phyloP scores from a whole-genome alignment of 2,888 invertebrate species.

The Drosophila antonietae region DNA sequence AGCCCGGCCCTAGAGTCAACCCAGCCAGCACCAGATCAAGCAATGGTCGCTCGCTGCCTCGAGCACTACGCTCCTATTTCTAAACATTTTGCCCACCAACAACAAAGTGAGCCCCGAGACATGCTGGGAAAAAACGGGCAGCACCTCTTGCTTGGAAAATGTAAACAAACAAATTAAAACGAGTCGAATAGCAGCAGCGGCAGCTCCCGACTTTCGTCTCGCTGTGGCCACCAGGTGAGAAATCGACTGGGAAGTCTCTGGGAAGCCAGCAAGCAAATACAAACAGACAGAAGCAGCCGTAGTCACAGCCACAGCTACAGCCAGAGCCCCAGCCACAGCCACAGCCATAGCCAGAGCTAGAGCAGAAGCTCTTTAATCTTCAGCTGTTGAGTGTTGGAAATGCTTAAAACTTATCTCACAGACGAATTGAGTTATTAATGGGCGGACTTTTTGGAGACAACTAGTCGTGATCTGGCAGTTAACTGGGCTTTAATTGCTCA shows the following conservation, averaged over 20 bases:
- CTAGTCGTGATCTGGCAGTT: conserved; percentile 59
- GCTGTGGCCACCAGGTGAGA: conserved; percentile 70
- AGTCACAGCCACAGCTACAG: conserved; percentile 45
- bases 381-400: conserved; percentile 53
- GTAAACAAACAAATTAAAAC: conserved; percentile 80
- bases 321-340: conserved; percentile 14
- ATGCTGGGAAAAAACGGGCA: conserved; percentile 62
- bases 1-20: conserved; percentile 10
- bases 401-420: conserved; percentile 20
- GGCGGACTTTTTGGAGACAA: conserved; percentile 51
- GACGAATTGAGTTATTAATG: conserved; percentile 51
- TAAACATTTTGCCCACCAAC: conserved; percentile 63
- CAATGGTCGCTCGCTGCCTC: conserved; percentile 9
- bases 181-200: conserved; percentile 57
- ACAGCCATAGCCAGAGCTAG: not conserved
- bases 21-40: not conserved
- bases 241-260: conserved; percentile 57
- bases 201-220: conserved; percentile 18
- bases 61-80: conserved; percentile 55
- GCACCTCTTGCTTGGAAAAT: conserved; percentile 55
- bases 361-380: conserved; percentile 73
- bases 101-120: conserved; percentile 44
- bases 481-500: conserved; percentile 50
- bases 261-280: conserved; percentile 43
- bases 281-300: conserved; percentile 42